Conservation (phyloP, 2,888 invertebrate genomes). For the Quadroppia sp. region DNA sequence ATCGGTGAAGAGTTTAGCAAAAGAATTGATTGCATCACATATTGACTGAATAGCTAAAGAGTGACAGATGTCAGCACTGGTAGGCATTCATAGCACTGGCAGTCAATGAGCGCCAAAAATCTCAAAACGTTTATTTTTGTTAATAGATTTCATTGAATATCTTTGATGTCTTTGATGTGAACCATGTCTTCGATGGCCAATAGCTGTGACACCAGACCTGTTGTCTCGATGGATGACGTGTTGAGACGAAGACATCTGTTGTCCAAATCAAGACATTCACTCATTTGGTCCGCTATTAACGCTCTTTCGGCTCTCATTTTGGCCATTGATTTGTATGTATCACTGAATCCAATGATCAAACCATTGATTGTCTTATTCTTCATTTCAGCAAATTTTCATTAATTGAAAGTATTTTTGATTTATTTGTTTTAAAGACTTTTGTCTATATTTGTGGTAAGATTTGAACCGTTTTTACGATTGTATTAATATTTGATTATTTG, state of each 20-base stretch:
- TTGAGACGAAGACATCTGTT: constrained; percentile 36
- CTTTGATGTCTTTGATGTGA: too few relatives aligned
- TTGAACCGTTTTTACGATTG: neutral
- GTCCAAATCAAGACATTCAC: constrained; percentile 39
- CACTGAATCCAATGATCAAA: neutral
- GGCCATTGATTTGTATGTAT: constrained; percentile 40
- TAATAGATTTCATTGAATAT: too few relatives aligned
- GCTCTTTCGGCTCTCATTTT: constrained; percentile 35
- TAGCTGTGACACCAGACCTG: neutral
- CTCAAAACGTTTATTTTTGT: too few relatives aligned
- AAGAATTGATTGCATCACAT: too few relatives aligned
- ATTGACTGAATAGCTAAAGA: too few relatives aligned
- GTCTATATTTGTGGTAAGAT: neutral
- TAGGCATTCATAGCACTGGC: too few relatives aligned
- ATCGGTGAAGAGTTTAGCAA: too few relatives aligned
- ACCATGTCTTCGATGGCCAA: neutral
- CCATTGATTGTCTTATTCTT: neutral
- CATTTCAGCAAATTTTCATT: neutral
- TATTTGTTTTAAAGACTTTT: neutral
- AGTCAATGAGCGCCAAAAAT: too few relatives aligned
- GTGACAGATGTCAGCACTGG: too few relatives aligned
- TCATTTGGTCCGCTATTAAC: constrained; percentile 43
- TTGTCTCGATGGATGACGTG: neutral
- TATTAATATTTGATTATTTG: neutral
- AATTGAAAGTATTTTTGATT: neutral